phyloP scores from a whole-genome alignment of 2,888 invertebrate genomes.

The Ornithoptera priamus region DNA sequence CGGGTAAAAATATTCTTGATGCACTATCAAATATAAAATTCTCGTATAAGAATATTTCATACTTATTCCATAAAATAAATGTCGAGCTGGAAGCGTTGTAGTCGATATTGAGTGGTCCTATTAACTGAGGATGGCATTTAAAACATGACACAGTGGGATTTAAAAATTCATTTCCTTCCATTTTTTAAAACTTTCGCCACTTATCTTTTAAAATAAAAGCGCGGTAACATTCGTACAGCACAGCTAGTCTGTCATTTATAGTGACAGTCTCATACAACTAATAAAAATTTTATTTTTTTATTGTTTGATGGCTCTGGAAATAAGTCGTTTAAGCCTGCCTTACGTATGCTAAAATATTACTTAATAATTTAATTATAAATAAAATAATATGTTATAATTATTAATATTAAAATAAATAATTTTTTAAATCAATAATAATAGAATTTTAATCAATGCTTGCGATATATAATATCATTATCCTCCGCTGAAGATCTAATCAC shows the following conservation, averaged over 20 bases:
- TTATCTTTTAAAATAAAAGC: constrained; percentile 10
- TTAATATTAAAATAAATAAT: no score
- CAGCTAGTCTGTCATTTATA: neutral
- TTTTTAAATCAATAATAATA: no score
- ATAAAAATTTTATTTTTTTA: neutral
- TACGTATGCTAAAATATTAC: no score
- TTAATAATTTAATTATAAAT: no score
- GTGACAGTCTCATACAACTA: neutral
- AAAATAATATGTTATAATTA: no score
- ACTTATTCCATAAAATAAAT: constrained; percentile 63
- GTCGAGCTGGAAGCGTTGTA: constrained; percentile 45
- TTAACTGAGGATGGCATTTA: constrained; percentile 44
- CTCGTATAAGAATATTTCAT: constrained; percentile 64
- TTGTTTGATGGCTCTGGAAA: no score
- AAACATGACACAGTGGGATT: constrained; percentile 44
- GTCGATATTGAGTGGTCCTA: constrained; percentile 50
- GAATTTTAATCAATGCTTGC: no score
- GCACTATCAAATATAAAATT: constrained; percentile 45
- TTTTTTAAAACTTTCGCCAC: constrained; percentile 30
- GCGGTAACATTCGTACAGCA: constrained; percentile 11
- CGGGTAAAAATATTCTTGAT: constrained; percentile 46
- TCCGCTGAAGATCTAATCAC: no score
- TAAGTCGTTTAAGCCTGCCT: no score
- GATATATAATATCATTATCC: no score
- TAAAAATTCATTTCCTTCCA: constrained; percentile 44